phyloP scores from a whole-genome alignment of 1,140 invertebrate genomes.

The Mactra quadrangularis region DNA sequence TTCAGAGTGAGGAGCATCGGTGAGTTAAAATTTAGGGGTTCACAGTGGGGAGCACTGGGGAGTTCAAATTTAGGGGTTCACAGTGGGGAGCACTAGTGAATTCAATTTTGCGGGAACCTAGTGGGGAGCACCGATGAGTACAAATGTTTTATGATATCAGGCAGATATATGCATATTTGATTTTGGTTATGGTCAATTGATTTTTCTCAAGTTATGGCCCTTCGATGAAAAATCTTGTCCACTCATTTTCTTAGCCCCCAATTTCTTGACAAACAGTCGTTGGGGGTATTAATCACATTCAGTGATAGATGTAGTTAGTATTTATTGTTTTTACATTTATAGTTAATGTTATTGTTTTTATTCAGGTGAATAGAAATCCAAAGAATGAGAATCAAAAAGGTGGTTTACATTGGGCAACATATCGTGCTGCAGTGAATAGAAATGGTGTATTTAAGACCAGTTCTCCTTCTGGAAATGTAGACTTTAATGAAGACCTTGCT shows the following conservation, averaged over 20 bases:
- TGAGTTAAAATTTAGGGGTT: no score
- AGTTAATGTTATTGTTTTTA: no score
- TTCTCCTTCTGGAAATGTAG: conserved; percentile 50
- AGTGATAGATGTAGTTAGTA: no score
- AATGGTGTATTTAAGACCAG: conserved; percentile 43
- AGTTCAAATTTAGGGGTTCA: no score
- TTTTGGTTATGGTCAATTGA: no score
- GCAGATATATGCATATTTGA: no score
- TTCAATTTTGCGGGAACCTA: background rate
- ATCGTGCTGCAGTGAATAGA: conserved; percentile 53
- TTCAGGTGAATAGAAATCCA: conserved; percentile 12
- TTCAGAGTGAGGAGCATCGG: no score
- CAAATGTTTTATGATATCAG: background rate
- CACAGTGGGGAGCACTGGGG: no score
- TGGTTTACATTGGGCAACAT: conserved; percentile 57
- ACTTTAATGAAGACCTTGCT: conserved; percentile 64
- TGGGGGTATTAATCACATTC: background rate
- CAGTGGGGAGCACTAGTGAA: background rate
- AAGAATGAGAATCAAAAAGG: conserved; percentile 32
- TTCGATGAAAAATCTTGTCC: no score
- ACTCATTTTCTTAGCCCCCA: no score
- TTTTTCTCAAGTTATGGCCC: no score
- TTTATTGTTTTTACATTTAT: no score
- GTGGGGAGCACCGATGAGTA: background rate
- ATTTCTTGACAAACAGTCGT: background rate